Conservation (phyloP, 2,113 vertebrate genomes). For the Ivindomyrus marchei region DNA sequence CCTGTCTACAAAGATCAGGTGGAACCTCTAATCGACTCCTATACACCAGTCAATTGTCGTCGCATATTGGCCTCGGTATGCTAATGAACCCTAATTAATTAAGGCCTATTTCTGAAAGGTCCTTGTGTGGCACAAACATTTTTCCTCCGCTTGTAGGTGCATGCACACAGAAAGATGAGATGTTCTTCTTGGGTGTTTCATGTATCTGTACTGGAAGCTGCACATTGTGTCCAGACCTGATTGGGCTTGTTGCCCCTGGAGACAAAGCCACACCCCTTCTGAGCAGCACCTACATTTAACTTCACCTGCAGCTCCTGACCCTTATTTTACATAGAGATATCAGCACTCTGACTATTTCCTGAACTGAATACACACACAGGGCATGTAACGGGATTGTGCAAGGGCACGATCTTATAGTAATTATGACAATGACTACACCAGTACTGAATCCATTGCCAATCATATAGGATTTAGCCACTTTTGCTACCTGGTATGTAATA, state of each 20-base stretch:
- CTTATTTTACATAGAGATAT: neutral
- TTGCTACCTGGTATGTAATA: neutral
- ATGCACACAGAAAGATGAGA: neutral
- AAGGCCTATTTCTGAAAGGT: neutral
- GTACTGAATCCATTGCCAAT: neutral
- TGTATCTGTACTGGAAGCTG: neutral
- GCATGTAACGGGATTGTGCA: neutral
- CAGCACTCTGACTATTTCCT: neutral
- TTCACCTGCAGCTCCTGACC: neutral
- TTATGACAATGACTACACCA: neutral
- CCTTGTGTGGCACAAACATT: neutral
- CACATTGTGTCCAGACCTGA: neutral
- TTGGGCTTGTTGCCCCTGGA: neutral
- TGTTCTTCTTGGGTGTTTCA: neutral
- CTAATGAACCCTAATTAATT: neutral
- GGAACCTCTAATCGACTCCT: neutral
- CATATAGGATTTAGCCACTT: neutral
- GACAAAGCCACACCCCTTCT: neutral
- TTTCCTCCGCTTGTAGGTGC: neutral
- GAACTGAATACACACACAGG: neutral
- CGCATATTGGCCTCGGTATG: neutral
- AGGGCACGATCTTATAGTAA: neutral
- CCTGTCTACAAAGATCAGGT: neutral
- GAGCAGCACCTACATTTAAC: neutral
- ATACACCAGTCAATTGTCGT: neutral